Evolutionary conservation across 2,113 vertebrate genomes (phyloP).

Genomic region (Oncorhynchus tshawytscha): DNA sequence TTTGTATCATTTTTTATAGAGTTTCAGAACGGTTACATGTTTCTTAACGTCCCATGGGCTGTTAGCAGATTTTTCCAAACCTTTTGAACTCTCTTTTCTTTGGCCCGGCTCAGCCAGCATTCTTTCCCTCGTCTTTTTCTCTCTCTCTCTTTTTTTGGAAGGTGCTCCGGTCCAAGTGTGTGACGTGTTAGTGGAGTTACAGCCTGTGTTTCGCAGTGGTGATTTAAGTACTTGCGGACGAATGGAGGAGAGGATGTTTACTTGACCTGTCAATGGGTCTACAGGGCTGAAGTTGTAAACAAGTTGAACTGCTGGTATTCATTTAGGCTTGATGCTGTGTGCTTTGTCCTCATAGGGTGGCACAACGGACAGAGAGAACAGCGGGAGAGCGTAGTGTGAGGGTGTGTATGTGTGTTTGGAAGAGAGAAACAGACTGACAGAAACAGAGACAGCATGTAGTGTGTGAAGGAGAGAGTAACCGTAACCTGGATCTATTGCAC

Average conservation of each 20-base stretch:
- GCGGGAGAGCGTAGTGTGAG: slow-evolving; percentile 10
- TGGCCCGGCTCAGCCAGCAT: slow-evolving; percentile 33
- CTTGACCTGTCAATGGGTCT: slow-evolving; percentile 43
- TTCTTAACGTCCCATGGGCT: slow-evolving; percentile 38
- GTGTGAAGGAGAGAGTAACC: slow-evolving; percentile 7
- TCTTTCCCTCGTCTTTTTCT: slow-evolving; percentile 49
- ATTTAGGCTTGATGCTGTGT: slow-evolving; percentile 29
- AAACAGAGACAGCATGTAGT: slow-evolving; percentile 33
- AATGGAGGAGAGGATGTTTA: slow-evolving; percentile 38
- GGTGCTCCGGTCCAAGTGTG: slow-evolving; percentile 28
- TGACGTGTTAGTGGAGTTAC: slow-evolving; percentile 69
- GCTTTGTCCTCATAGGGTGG: slow-evolving; percentile 31
- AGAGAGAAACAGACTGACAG: slow-evolving; percentile 21
- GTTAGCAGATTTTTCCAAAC: slow-evolving; percentile 63
- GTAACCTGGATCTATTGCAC: slow-evolving; percentile 22
- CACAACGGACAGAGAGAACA: slow-evolving; percentile 12
- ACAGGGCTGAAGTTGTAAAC: slow-evolving; percentile 55
- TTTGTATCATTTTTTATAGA: slow-evolving; percentile 43
- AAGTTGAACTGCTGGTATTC: slow-evolving; percentile 41
- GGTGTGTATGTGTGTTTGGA: slow-evolving; percentile 7
- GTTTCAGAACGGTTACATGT: slow-evolving; percentile 49
- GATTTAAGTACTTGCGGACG: slow-evolving; percentile 35
- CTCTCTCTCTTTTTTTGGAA: slow-evolving; percentile 7
- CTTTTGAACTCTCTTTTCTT: slow-evolving; percentile 34
- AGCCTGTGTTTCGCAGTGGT: slow-evolving; percentile 54